Conservation (phyloP, 1,140 invertebrate genomes). For the Xylocopa sonorina region DNA sequence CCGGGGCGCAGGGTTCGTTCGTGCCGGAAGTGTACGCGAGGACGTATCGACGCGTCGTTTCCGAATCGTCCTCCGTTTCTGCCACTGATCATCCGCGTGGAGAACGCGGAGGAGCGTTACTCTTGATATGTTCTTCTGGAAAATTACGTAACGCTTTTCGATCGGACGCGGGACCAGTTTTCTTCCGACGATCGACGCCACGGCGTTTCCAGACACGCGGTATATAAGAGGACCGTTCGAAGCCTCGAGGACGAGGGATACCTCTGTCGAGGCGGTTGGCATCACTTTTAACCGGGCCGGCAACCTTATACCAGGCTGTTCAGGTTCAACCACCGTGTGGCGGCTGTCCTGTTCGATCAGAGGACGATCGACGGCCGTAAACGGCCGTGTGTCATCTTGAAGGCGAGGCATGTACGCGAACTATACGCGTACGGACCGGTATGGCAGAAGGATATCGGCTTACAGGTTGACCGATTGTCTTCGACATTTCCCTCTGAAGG, state of each 20-base stretch:
- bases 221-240: not conserved
- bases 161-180: not conserved
- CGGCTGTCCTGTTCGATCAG: constrained; percentile 64
- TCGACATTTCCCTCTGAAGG: constrained; percentile 43
- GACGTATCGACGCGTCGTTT: not conserved
- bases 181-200: too few species aligned
- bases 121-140: too few species aligned
- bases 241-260: constrained; percentile 37
- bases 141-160: not conserved
- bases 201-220: not conserved
- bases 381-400: constrained; percentile 37
- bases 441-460: constrained; percentile 61
- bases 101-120: not conserved
- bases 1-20: not conserved
- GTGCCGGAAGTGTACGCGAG: not conserved
- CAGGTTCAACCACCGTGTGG: constrained; percentile 65
- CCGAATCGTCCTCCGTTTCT: too few species aligned
- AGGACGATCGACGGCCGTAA: constrained; percentile 41
- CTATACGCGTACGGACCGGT: constrained; percentile 14
- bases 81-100: too few species aligned
- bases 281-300: constrained; percentile 64
- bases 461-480: constrained; percentile 63
- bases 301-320: constrained; percentile 57
- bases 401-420: constrained; percentile 9
- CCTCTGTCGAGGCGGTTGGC: constrained; percentile 65